Evolutionary conservation across 1,140 invertebrate species (phyloP), one percentile per base, ranked within the genome.

Genomic region (Magallana angulata): DNA sequence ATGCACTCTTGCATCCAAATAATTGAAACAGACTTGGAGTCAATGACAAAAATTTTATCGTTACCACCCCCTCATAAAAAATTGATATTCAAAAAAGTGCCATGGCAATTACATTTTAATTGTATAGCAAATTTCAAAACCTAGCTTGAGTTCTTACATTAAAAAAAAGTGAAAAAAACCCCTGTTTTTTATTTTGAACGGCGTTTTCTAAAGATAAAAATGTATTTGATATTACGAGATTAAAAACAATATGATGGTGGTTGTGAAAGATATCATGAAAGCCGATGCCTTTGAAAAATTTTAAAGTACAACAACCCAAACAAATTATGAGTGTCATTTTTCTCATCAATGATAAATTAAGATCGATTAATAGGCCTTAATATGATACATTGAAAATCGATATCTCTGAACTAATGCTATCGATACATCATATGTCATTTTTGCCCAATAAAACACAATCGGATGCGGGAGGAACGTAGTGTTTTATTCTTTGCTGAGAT

Each of bases 371-470:
- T 30, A 76, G 68, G 68, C 24, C 14, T 12, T 76, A 76, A 76
- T 76, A 76, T 30, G 68, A 76, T 76, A 76, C 68, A 30, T 18
- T 76, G 68, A 76, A 76, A 76, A 76, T 76, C 68, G 68, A 76
- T 76, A 18, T 30, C 24, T 76, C 68, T 76, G 68, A 76, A 14
- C 18, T 76, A 76, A 76, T 9, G 68, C 36, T 76, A 76, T 76
- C 68, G 68, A 76, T 76, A 76, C 68, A 76, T 76, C 18, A 76
- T 30, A 24, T 76, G 68, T 76, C 68, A 76, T 76, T 76, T 76
- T 76, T 24, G 36, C 36, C 36, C 68, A 76, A 36, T 18, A 76
- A 24, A 76, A 76, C 36, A 18, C 5, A 30, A 11, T 76, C 24
- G 24, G 68, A 76, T 76, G 68, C 68, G 30, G 68, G 68, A 30